Conservation (phyloP, 2,888 invertebrate species). For the Scaptodrosophila latifasciaeformis region DNA sequence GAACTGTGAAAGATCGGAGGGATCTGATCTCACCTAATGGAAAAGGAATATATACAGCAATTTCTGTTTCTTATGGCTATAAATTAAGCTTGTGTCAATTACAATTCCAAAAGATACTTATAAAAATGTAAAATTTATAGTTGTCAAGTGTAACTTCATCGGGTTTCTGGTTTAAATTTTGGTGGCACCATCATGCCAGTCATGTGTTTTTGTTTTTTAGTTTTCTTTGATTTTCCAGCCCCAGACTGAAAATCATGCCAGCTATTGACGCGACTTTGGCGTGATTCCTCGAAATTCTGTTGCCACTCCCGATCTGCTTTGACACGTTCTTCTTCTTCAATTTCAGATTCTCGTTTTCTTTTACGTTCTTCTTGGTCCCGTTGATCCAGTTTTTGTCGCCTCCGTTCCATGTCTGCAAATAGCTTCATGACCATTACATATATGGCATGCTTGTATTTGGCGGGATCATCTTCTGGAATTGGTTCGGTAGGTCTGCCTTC, state of each 20-base stretch:
- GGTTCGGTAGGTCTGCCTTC: conserved; percentile 85
- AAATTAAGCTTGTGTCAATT: conserved; percentile 55
- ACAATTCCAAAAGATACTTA: conserved; percentile 56
- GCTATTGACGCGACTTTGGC: conserved; percentile 92
- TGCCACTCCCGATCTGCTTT: conserved; percentile 97
- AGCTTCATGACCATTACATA: conserved; percentile 99
- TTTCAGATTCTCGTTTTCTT: conserved; percentile 93
- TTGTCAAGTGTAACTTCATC: conserved; percentile 76
- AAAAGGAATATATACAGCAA: conserved; percentile 2
- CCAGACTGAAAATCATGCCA: conserved; percentile 93
- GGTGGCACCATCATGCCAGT: conserved; percentile 89
- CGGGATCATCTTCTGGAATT: conserved; percentile 91
- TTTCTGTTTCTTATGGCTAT: conserved; percentile 43
- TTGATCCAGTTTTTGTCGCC: conserved; percentile 89
- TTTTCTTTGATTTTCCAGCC: conserved; percentile 78
- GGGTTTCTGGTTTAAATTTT: conserved; percentile 93
- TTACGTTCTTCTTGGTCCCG: conserved; percentile 95
- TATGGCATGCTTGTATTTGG: conserved; percentile 91
- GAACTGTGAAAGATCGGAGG: conserved; percentile 45
- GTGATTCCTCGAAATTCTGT: conserved; percentile 98
- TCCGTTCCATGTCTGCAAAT: conserved; percentile 96
- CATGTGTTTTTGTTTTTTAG: conserved; percentile 87
- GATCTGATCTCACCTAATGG: not conserved
- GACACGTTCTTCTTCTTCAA: conserved; percentile 92
- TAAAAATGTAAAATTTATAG: conserved; percentile 61